These are phyloP conservation scores for Indri indri DNA, from an alignment of 2,113 vertebrate genomes.

Conservation along the genomic window DNA sequence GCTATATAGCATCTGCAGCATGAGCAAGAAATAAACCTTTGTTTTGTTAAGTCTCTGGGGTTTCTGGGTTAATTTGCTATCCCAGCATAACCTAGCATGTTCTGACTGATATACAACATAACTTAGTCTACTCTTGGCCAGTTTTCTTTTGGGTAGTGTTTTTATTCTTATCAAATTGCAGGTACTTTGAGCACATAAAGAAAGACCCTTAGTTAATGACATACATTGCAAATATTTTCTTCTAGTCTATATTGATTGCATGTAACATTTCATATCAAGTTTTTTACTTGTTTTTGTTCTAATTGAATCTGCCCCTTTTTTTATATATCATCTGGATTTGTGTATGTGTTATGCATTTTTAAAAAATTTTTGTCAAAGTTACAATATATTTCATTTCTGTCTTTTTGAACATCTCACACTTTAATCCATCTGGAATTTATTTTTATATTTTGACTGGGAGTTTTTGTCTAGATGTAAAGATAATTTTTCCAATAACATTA, in stretches of 20 bases:
- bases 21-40: neutral
- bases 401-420: neutral
- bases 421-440: neutral
- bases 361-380: neutral
- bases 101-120: neutral
- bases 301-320: neutral
- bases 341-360: neutral
- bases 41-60: neutral
- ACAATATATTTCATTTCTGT: neutral
- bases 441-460: neutral
- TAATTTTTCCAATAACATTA: neutral
- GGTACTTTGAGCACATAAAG: neutral
- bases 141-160: neutral
- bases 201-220: neutral
- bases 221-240: neutral
- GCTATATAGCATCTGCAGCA: too few relatives aligned
- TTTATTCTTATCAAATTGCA: neutral
- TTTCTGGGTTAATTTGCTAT: neutral
- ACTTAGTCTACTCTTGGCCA: neutral
- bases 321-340: neutral
- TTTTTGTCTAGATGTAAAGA: neutral
- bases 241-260: neutral
- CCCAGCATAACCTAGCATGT: neutral
- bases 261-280: neutral
- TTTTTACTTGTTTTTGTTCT: neutral